A percentile compares a stretch with the other conserved stretches of the same genome.
phyloP scores from a whole-genome alignment of 2,113 vertebrate species.

The Gasterosteus aculeatus region DNA sequence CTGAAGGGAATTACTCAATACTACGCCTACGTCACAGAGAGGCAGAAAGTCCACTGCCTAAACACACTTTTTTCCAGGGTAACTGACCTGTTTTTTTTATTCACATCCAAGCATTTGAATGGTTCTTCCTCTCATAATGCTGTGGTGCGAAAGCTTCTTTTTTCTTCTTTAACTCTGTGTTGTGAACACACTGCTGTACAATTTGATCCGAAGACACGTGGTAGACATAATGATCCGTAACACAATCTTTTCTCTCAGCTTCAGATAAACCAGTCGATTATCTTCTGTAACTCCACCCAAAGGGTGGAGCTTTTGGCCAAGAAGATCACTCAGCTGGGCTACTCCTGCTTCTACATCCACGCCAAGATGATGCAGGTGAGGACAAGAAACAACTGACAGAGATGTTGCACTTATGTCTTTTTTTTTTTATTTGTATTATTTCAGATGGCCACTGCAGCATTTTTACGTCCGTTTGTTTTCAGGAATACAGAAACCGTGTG shows the following conservation, averaged over 20 bases:
- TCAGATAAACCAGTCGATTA: conserved; percentile 86
- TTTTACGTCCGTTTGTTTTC: not conserved
- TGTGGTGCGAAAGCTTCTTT: not conserved
- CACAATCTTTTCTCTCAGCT: conserved; percentile 60
- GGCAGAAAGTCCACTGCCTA: conserved; percentile 86
- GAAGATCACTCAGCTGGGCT: conserved; percentile 85
- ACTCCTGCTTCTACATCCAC: conserved; percentile 86
- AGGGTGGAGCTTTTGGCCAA: conserved; percentile 84
- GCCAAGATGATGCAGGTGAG: conserved; percentile 87
- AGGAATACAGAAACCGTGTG: conserved; percentile 82
- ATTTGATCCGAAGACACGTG: not conserved
- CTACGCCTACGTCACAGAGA: conserved; percentile 85
- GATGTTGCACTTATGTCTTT: not conserved
- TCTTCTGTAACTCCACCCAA: conserved; percentile 86
- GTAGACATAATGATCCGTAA: not conserved
- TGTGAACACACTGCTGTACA: too few species aligned
- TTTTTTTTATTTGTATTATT: not conserved
- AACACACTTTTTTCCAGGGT: conserved; percentile 86
- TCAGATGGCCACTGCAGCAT: not conserved
- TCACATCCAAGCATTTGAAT: not conserved
- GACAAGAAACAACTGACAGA: not conserved
- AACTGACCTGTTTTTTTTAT: not conserved
- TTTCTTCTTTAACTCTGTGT: not conserved
- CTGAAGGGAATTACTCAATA: conserved; percentile 86
- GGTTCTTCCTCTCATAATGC: not conserved